Evolutionary conservation across 1,140 invertebrate species (phyloP).

Genomic region (Tetramorium simillimum): DNA sequence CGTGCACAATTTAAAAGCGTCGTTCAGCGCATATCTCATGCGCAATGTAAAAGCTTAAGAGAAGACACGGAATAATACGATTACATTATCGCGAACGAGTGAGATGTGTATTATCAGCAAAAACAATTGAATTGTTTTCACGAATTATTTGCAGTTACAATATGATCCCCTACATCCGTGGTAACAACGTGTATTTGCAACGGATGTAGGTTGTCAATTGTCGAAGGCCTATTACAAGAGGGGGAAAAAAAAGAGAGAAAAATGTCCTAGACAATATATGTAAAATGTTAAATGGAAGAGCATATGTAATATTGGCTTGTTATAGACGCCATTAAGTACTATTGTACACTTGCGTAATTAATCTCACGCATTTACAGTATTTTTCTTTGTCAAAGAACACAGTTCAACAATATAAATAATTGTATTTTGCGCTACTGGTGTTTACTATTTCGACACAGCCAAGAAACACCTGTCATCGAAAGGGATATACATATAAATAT

Average conservation of each 20-base stretch:
- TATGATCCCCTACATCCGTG: constrained; percentile 53
- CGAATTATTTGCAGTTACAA: constrained; percentile 43
- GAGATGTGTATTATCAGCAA: neutral
- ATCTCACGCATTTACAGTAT: neutral
- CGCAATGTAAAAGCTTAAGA: neutral
- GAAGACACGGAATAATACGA: constrained; percentile 16
- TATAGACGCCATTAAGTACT: constrained; percentile 56
- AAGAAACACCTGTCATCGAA: neutral
- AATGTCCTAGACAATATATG: constrained; percentile 49
- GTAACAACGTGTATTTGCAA: constrained; percentile 53
- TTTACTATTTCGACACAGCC: constrained; percentile 3
- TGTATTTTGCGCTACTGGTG: constrained; percentile 8
- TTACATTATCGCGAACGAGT: constrained; percentile 26
- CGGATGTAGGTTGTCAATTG: constrained; percentile 67
- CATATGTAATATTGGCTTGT: constrained; percentile 58
- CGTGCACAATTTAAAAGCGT: constrained; percentile 19
- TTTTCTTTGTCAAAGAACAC: constrained; percentile 36
- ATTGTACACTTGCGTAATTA: constrained; percentile 35
- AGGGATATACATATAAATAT: neutral
- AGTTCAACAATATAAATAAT: constrained; percentile 34
- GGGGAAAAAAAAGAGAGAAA: neutral
- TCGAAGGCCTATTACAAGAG: constrained; percentile 67
- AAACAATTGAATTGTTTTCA: constrained; percentile 20
- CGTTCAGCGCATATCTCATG: constrained; percentile 26
- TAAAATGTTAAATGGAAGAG: constrained; percentile 50